Conservation (phyloP, 2,888 invertebrate genomes). For the Mythimna loreyi region DNA sequence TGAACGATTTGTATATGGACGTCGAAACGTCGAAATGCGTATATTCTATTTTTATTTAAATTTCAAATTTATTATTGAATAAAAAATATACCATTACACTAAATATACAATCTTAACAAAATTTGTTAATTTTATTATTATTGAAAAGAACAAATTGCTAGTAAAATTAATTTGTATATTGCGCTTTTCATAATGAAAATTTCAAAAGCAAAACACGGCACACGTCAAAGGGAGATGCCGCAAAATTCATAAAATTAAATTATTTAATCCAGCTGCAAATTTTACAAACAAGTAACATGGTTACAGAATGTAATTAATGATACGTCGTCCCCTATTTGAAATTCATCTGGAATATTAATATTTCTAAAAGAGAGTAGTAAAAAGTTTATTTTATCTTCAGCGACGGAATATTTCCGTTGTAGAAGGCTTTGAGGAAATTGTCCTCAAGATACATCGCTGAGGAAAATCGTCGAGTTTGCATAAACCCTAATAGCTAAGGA, state of each 20-base stretch:
- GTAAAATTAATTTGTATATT: neutral
- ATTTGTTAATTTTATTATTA: no score
- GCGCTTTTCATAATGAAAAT: conserved; percentile 3
- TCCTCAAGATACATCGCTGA: conserved; percentile 55
- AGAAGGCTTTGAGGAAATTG: conserved; percentile 38
- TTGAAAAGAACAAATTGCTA: neutral
- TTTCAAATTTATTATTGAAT: neutral
- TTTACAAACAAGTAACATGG: conserved; percentile 17
- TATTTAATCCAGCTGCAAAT: conserved; percentile 8
- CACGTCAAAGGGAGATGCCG: neutral
- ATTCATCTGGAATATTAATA: conserved; percentile 5
- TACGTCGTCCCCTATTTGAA: neutral
- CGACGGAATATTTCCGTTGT: conserved; percentile 30
- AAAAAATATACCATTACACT: neutral
- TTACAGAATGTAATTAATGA: conserved; percentile 29
- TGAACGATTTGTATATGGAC: neutral
- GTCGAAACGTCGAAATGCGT: no score
- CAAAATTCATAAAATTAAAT: conserved; percentile 26
- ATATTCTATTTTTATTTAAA: no score
- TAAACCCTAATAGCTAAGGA: conserved; percentile 40
- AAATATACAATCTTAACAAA: neutral
- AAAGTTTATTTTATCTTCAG: conserved; percentile 3
- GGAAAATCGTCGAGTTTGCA: conserved; percentile 35
- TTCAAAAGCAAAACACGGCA: neutral
- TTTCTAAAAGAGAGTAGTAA: conserved; percentile 2